A percentile compares a stretch with the other conserved stretches of the same genome.
phyloP scores from a whole-genome alignment of 1,140 invertebrate species.

The Scaptodrosophila lebanonensis region DNA sequence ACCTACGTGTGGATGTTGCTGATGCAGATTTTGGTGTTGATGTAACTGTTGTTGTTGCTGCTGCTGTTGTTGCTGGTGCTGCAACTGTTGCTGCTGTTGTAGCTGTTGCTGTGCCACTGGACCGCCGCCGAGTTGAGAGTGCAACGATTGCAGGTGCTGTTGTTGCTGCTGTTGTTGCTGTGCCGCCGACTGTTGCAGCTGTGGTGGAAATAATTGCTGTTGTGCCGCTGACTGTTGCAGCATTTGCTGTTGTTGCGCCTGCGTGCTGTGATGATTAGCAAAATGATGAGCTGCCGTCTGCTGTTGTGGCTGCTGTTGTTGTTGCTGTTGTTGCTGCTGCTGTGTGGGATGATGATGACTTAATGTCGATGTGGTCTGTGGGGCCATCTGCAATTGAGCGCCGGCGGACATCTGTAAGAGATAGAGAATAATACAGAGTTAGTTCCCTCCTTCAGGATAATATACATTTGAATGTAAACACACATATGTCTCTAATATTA shows the following conservation, averaged over 20 bases:
- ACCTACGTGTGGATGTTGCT: slow-evolving; percentile 28
- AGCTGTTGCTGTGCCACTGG: slow-evolving; percentile 49
- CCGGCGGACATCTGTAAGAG: slow-evolving; percentile 92
- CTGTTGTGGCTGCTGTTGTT: slow-evolving; percentile 42
- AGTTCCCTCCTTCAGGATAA: too few species aligned
- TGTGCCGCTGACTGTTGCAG: slow-evolving; percentile 32
- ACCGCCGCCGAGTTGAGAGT: slow-evolving; percentile 49
- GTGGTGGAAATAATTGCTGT: slow-evolving; percentile 48
- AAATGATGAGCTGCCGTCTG: slow-evolving; percentile 56
- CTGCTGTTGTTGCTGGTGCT: slow-evolving; percentile 58
- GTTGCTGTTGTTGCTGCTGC: slow-evolving; percentile 51
- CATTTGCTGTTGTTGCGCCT: slow-evolving; percentile 45
- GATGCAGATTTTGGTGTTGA: slow-evolving; percentile 30
- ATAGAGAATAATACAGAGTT: slow-evolving; percentile 36
- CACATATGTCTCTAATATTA: not conserved
- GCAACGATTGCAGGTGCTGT: slow-evolving; percentile 46
- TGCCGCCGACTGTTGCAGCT: slow-evolving; percentile 15
- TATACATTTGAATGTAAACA: not conserved
- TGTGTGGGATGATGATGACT: slow-evolving; percentile 81
- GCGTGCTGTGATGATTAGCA: slow-evolving; percentile 62
- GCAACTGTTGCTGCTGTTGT: slow-evolving; percentile 78
- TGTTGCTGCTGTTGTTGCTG: slow-evolving; percentile 53
- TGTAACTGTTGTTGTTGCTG: slow-evolving; percentile 27
- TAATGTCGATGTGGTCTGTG: slow-evolving; percentile 91
- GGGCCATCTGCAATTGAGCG: slow-evolving; percentile 96